phyloP scores from a whole-genome alignment of 2,888 invertebrate genomes.

The Leptogaster cylindrica region DNA sequence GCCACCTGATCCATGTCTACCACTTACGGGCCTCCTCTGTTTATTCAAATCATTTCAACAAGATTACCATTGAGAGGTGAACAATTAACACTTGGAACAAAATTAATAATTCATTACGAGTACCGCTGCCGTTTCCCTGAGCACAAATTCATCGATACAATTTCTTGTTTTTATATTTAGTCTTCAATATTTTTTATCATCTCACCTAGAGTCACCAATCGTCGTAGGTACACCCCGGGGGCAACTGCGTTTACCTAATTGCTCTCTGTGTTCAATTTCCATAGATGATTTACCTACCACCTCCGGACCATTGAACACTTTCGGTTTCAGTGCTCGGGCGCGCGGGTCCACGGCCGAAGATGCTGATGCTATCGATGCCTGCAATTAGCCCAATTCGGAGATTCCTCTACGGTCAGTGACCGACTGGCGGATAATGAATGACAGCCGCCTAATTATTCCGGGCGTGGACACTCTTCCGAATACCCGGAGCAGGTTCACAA shows the following conservation, averaged over 20 bases:
- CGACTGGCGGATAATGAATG: constrained; percentile 21
- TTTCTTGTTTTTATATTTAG: no score
- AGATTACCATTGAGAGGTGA: constrained; percentile 34
- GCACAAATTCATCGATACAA: no score
- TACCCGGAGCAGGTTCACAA: constrained; percentile 12
- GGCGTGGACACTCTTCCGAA: constrained; percentile 30
- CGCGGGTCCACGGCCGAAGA: constrained; percentile 17
- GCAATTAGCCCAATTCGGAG: constrained; percentile 27
- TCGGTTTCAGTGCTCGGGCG: constrained; percentile 6
- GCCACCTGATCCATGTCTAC: constrained; percentile 23
- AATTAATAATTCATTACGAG: constrained; percentile 50
- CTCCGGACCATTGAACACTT: constrained; percentile 1
- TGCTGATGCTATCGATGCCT: not conserved
- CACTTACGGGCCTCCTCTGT: not conserved
- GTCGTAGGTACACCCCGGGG: no score
- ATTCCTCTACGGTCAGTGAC: constrained; percentile 7
- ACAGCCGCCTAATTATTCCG: constrained; percentile 31
- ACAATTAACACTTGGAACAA: constrained; percentile 49
- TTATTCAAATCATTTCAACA: constrained; percentile 29
- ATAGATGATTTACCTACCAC: no score
- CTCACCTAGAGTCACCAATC: no score
- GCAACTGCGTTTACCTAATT: no score
- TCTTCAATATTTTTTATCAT: no score
- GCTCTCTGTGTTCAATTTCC: no score
- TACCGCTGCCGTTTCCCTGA: constrained; percentile 33